phyloP scores from a whole-genome alignment of 2,888 invertebrate species.

The Gryllus longicercus region DNA sequence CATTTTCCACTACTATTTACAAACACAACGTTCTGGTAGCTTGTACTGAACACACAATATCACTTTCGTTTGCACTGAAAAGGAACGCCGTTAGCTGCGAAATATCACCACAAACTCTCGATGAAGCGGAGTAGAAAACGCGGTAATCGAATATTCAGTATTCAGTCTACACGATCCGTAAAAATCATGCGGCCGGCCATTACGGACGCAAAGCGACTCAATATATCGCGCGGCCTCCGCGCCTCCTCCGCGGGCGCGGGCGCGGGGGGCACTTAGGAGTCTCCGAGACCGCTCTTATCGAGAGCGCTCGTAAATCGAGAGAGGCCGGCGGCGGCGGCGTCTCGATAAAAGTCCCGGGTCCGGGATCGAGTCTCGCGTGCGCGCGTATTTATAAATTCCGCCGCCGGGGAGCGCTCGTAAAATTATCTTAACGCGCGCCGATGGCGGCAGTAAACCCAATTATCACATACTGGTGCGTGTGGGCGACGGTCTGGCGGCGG shows the following conservation, averaged over 20 bases:
- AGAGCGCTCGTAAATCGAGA: neutral
- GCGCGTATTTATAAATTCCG: neutral
- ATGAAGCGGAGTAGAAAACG: too few relatives aligned
- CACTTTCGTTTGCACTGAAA: too few relatives aligned
- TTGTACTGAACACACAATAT: too few relatives aligned
- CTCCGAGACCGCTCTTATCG: neutral
- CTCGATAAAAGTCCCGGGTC: neutral
- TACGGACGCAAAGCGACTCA: neutral
- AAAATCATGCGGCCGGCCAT: neutral
- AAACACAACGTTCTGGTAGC: too few relatives aligned
- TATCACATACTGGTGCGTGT: conserved; percentile 1
- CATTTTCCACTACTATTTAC: too few relatives aligned
- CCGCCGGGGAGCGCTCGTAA: neutral
- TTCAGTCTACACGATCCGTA: neutral
- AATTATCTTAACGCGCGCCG: neutral
- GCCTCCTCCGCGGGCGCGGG: neutral
- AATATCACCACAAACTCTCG: too few relatives aligned
- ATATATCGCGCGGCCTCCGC: neutral
- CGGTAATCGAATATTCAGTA: neutral
- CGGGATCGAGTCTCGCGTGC: neutral
- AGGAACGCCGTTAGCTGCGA: too few relatives aligned
- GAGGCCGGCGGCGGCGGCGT: neutral
- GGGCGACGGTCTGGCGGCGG: neutral
- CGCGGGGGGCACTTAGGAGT: neutral
- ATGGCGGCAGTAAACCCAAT: conserved; percentile 5